These are phyloP conservation scores for Melipona beecheii DNA, from an alignment of 2,888 invertebrate genomes.

Conservation along the genomic window DNA sequence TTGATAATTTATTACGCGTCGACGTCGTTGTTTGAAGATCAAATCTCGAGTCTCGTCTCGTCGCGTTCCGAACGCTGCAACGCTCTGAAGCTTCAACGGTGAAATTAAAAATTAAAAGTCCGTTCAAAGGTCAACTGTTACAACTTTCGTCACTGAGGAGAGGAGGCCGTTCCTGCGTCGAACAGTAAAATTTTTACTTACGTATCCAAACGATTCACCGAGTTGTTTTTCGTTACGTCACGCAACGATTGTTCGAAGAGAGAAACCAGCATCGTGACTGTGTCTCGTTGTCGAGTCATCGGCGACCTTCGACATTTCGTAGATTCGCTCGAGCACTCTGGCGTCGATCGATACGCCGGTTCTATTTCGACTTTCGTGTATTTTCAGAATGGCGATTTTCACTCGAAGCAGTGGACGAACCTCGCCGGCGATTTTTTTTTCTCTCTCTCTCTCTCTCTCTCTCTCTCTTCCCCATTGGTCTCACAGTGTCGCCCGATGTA, in stretches of 20 bases:
- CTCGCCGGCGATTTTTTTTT: too few species aligned
- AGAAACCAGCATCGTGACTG: not conserved
- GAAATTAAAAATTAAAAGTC: too few species aligned
- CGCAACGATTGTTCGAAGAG: not conserved
- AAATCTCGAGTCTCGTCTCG: too few species aligned
- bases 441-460: not conserved
- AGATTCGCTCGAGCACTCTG: conserved; percentile 23
- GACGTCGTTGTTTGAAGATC: too few species aligned
- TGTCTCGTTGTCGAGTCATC: conserved; percentile 14
- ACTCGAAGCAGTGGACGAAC: not conserved
- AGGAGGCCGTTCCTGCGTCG: too few species aligned
- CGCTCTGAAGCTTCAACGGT: too few species aligned
- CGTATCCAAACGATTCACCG: conserved; percentile 29
- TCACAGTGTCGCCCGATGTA: not conserved
- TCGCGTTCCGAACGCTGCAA: too few species aligned
- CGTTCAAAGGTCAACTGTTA: too few species aligned
- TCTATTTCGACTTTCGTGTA: conserved; percentile 43
- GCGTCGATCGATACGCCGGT: conserved; percentile 46
- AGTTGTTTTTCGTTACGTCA: not conserved
- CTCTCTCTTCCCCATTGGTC: not conserved
- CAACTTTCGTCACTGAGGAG: conserved; percentile 12
- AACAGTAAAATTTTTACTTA: conserved; percentile 14
- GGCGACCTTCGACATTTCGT: conserved; percentile 59
- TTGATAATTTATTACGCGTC: too few species aligned
- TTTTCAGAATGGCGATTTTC: conserved; percentile 10